Evolutionary conservation across 2,113 vertebrate genomes (phyloP), one percentile per base, ranked within the genome.

Genomic region (Rattus rattus): DNA sequence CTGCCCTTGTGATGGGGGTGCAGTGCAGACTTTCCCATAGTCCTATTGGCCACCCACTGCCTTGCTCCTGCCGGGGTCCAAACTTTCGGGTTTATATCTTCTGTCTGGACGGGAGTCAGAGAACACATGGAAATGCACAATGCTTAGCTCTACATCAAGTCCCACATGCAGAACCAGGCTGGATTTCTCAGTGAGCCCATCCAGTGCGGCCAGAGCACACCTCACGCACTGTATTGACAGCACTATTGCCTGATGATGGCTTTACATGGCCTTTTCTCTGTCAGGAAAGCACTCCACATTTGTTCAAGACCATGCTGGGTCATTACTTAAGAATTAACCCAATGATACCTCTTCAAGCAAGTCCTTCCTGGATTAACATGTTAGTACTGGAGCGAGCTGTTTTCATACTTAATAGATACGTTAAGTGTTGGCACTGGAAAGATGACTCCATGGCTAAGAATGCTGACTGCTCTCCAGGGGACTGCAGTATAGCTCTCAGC

Each of bases 191-290:
- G 43, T 47, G 17, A 28, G 36, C 49, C 43, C 2, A 0, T 20
- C 7, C 36, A 72, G 33, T 36, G 30, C 20, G 36, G 65, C 16
- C 3, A 11, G 54, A 5, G n/a, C 33, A 59, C 17, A 36, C 36
- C 39, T 54, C 1, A 0, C 14, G 70, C 0, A 0, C 39, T 63
- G 26, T 4, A 22, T 24, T 12, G 17, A 33, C 0, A 30, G n/a
- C 36, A 47, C 43, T n/a, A 63, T 5, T 4, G 67, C 63, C 77
- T 80, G 19, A 3, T 4, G 63, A 73, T 67, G 91, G 43, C 11
- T 36, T 16, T 79, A 72, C 2, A 39, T 2, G 0, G 13, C n/a
- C 73, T 73, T 73, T 91, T 67, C 63, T 59, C n/a, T 12, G 0
- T 11, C 33, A 22, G 59, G 20, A 81, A 76, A n/a, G 43, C 11